Conservation (phyloP, 2,888 invertebrate genomes). For the Gasteruption jaculator region DNA sequence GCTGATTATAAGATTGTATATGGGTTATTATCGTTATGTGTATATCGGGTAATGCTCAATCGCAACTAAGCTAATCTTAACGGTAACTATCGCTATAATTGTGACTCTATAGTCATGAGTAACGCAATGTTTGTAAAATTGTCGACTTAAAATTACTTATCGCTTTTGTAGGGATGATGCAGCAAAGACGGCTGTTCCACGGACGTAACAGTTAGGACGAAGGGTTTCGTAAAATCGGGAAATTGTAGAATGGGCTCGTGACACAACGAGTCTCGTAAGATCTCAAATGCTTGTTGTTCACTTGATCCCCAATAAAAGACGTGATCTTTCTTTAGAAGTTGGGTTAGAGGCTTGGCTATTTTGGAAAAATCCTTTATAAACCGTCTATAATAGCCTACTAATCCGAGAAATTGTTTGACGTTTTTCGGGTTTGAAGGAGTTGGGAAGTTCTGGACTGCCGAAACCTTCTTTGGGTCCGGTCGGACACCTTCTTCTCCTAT, state of each 20-base stretch:
- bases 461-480: conserved; percentile 20
- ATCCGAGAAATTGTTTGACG: conserved; percentile 9
- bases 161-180: no score
- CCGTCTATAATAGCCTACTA: conserved; percentile 7
- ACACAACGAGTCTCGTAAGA: conserved; percentile 16
- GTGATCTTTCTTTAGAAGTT: not conserved
- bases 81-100: no score
- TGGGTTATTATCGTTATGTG: no score
- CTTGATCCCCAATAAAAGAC: not conserved
- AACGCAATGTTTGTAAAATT: no score
- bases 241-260: conserved; percentile 13
- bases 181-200: no score
- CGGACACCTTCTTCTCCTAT: conserved; percentile 19
- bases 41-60: no score
- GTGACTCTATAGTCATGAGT: no score
- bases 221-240: conserved; percentile 11
- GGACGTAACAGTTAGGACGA: conserved; percentile 16
- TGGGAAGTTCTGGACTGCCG: conserved; percentile 18
- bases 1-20: no score
- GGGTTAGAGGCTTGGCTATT: conserved; percentile 5
- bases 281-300: conserved; percentile 5
- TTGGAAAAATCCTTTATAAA: conserved; percentile 7
- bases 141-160: no score
- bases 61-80: no score
- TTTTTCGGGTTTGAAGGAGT: conserved; percentile 9